Evolutionary conservation across 2,113 vertebrate species (phyloP), one percentile per base, ranked within the genome.

Genomic region (Cynoglossus semilaevis): DNA sequence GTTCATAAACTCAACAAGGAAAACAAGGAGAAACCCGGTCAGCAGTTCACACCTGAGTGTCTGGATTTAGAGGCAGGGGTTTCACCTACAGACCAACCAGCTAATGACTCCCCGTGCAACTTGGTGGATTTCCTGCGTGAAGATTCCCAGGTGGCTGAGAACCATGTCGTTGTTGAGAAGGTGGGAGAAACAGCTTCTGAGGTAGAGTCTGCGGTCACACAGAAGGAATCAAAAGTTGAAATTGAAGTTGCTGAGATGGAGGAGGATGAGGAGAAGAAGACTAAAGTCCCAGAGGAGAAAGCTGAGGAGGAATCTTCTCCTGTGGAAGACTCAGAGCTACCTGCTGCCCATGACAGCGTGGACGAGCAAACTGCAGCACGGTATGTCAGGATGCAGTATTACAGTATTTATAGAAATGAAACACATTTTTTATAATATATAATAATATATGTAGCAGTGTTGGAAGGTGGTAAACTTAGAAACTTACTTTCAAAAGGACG

Each of bases 1-100:
- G 75, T 96, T 54, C 88, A 93, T 77, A 91, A 94, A 22, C 90
- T 93, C 61, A 95, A 95, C 80, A 80, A 71, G 69, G 91, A 95
- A 83, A 95, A 96, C 72, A 35, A 68, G 0, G 87, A 92, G 76
- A 91, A 88, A 63, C 91, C 90, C 42, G 79, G 51, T 37, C 76
- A 63, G 1, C 52, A 61, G 22, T 46, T 55, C 8, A 34, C 46
- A 1, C 5, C 59, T 51, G 72, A 38, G 14, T 22, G 9, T 47
- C 44, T 57, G 45, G 64, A 77, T 43, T 63, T 70, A 52, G 85
- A 85, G 47, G 54, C 66, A 3, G 66, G 46, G 17, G 64, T 51
- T 29, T 4, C 60, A 9, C 38, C 58, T 1, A 58, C 77, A 60
- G 70, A 65, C 40, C 70, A 66, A 43, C 44, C 63, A n/a, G 60